Percentiles rank a stretch among this genome's conserved stretches.
Conservation (phyloP, 2,888 invertebrate genomes). For the Athalia cordata region DNA sequence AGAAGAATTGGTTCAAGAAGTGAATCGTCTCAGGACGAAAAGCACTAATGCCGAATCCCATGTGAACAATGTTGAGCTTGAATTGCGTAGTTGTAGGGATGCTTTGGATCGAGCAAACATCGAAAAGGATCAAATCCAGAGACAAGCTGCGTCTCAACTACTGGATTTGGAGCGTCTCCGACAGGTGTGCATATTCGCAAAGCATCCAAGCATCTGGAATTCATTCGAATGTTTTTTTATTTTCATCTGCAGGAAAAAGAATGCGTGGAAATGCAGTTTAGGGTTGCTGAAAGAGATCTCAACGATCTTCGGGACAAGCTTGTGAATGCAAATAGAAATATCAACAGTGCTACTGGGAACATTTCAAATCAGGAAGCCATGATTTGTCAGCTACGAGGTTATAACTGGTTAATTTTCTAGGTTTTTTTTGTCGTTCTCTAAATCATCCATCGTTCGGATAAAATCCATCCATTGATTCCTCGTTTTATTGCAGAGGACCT, state of each 20-base stretch:
- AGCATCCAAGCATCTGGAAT: neutral
- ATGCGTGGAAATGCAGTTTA: slow-evolving; percentile 82
- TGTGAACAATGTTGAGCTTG: slow-evolving; percentile 78
- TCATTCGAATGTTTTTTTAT: neutral
- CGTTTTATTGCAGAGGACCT: slow-evolving; percentile 77
- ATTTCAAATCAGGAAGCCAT: slow-evolving; percentile 82
- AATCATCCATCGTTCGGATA: neutral
- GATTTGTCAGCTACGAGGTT: slow-evolving; percentile 82
- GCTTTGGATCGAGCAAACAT: slow-evolving; percentile 79
- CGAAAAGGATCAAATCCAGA: slow-evolving; percentile 85
- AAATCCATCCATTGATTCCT: neutral
- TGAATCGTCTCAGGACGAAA: slow-evolving; percentile 79
- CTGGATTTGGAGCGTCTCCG: slow-evolving; percentile 83
- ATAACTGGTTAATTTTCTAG: neutral
- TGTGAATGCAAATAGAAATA: slow-evolving; percentile 78
- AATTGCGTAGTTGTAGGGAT: slow-evolving; percentile 81
- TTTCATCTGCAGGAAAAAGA: slow-evolving; percentile 79
- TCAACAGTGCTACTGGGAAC: slow-evolving; percentile 81
- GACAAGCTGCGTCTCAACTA: slow-evolving; percentile 83
- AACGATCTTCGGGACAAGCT: slow-evolving; percentile 82
- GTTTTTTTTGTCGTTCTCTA: neutral
- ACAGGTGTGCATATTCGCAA: slow-evolving; percentile 73
- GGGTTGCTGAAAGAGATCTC: slow-evolving; percentile 84
- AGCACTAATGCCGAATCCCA: slow-evolving; percentile 72
- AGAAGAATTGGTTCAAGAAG: slow-evolving; percentile 85